Conservation (phyloP, 2,888 invertebrate genomes). For the Melitaea athalia region DNA sequence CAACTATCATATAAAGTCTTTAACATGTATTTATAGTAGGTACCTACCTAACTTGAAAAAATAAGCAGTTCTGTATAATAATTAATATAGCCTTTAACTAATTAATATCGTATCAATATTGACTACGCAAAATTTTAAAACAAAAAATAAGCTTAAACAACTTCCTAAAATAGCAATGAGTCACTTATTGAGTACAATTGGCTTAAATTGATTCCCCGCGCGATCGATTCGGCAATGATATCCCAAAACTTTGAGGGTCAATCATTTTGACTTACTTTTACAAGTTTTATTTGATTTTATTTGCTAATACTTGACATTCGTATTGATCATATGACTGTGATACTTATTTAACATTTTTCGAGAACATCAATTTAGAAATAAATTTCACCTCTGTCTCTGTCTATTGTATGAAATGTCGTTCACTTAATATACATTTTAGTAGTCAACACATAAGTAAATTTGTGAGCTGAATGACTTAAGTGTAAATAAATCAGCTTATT, state of each 20-base stretch:
- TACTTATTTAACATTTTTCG: background rate
- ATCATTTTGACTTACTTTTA: constrained; percentile 53
- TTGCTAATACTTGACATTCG: constrained; percentile 13
- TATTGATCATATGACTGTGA: background rate
- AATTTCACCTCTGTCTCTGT: background rate
- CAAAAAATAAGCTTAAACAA: background rate
- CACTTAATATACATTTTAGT: background rate
- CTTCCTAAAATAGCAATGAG: constrained; percentile 20
- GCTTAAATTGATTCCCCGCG: constrained; percentile 54
- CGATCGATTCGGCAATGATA: constrained; percentile 46
- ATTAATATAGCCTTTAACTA: background rate
- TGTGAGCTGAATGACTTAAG: background rate
- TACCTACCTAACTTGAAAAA: background rate
- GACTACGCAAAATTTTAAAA: background rate
- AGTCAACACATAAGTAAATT: background rate
- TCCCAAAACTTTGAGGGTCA: constrained; percentile 58
- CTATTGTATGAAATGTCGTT: background rate
- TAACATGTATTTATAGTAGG: no score
- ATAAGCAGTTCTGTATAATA: background rate
- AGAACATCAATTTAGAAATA: background rate
- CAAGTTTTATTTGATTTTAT: constrained; percentile 34
- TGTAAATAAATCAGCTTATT: constrained; percentile 12
- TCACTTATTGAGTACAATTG: constrained; percentile 24
- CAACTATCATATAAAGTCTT: no score
- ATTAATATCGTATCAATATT: background rate